A percentile compares a stretch with the other conserved stretches of the same genome.
Conservation (phyloP, 2,888 invertebrate species). For the Rhagonycha lutea region DNA sequence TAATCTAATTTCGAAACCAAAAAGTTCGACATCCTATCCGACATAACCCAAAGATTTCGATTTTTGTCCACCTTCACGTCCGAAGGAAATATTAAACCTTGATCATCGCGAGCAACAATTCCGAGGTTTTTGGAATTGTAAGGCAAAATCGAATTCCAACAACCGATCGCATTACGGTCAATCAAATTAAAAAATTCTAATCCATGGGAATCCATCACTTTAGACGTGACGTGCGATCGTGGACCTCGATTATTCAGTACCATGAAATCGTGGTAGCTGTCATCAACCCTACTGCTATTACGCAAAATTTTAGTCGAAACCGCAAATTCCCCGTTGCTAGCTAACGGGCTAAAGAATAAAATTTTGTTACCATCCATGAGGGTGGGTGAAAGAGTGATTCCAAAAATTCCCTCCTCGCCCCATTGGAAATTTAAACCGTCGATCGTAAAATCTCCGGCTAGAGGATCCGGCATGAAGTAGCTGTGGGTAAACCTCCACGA, state of each 20-base stretch:
- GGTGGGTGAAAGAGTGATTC: slow-evolving; percentile 65
- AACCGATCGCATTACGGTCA: slow-evolving; percentile 81
- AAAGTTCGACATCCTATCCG: slow-evolving; percentile 82
- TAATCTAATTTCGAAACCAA: slow-evolving; percentile 69
- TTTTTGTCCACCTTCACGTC: slow-evolving; percentile 77
- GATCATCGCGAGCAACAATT: slow-evolving; percentile 75
- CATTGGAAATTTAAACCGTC: slow-evolving; percentile 85
- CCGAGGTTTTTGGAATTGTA: slow-evolving; percentile 69
- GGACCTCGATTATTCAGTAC: slow-evolving; percentile 68
- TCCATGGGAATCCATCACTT: slow-evolving; percentile 73
- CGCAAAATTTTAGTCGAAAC: slow-evolving; percentile 76
- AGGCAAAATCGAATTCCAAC: slow-evolving; percentile 74
- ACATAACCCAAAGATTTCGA: slow-evolving; percentile 78
- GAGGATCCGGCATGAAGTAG: slow-evolving; percentile 81
- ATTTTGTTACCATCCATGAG: slow-evolving; percentile 70
- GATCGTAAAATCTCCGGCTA: slow-evolving; percentile 77
- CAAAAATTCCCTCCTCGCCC: slow-evolving; percentile 81
- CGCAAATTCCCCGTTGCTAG: slow-evolving; percentile 77
- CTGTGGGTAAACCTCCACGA: slow-evolving; percentile 82
- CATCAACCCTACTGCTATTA: slow-evolving; percentile 67
- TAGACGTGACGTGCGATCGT: slow-evolving; percentile 72
- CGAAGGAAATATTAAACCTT: slow-evolving; percentile 75
- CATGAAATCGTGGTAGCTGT: slow-evolving; percentile 74
- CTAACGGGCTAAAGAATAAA: slow-evolving; percentile 78
- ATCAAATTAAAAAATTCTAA: slow-evolving; percentile 77